Conservation (phyloP, 1,140 invertebrate genomes). For the Thaumatotibia leucotreta region DNA sequence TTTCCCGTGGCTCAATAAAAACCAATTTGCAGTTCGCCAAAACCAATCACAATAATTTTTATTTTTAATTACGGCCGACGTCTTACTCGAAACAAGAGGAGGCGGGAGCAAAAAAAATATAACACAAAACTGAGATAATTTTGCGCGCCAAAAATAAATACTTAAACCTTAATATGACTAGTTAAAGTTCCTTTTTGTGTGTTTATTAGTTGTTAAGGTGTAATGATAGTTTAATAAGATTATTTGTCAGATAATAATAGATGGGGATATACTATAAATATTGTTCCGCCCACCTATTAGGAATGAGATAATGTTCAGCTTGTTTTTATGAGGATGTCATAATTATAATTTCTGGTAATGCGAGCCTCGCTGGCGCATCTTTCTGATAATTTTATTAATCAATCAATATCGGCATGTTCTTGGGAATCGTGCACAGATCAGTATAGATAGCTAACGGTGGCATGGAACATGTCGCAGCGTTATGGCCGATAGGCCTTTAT, state of each 20-base stretch:
- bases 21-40: conserved; percentile 68
- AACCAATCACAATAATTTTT: conserved; percentile 70
- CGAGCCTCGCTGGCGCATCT: background rate
- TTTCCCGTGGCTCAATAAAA: conserved; percentile 3
- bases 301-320: background rate
- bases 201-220: background rate
- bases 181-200: conserved; percentile 21
- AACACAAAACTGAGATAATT: conserved; percentile 24
- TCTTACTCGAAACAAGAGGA: conserved; percentile 28
- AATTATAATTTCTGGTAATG: conserved; percentile 7
- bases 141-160: background rate
- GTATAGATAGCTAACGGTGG: too few species aligned
- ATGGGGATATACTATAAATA: conserved; percentile 20
- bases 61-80: conserved; percentile 55
- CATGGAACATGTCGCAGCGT: too few species aligned
- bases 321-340: conserved; percentile 6
- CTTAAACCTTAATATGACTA: background rate
- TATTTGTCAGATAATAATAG: conserved; percentile 55
- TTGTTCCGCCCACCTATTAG: conserved; percentile 39
- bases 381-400: too few species aligned
- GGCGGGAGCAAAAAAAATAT: conserved; percentile 29
- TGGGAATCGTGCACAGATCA: too few species aligned
- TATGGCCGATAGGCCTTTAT: too few species aligned
- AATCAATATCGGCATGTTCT: too few species aligned
- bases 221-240: conserved; percentile 38